Conservation (phyloP, 2,888 invertebrate genomes). For the Tipula lateralis region DNA sequence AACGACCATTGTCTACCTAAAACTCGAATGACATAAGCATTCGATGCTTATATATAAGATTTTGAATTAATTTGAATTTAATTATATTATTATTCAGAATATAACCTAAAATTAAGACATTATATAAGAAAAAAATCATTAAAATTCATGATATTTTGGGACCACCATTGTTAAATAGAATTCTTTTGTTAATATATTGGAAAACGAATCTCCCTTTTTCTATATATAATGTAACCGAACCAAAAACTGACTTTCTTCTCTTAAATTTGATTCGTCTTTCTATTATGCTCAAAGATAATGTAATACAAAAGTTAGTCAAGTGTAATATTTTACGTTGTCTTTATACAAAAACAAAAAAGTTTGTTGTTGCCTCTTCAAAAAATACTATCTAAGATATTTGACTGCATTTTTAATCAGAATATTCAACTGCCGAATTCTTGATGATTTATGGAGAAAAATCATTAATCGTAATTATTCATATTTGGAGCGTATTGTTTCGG, state of each 20-base stretch:
- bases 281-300: background rate
- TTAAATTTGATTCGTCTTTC: background rate
- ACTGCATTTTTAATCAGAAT: too few species aligned
- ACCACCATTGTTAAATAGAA: background rate
- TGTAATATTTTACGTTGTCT: background rate
- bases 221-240: background rate
- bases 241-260: background rate
- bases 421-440: too few species aligned
- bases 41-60: background rate
- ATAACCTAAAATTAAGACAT: background rate
- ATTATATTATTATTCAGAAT: background rate
- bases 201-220: background rate
- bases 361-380: too few species aligned
- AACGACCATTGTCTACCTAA: background rate
- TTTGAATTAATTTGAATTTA: conserved; percentile 19
- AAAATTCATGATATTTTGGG: conserved; percentile 24
- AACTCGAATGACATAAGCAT: background rate
- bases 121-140: background rate
- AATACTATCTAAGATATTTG: too few species aligned
- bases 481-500: too few species aligned
- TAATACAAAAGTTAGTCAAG: conserved; percentile 21
- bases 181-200: background rate
- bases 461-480: too few species aligned
- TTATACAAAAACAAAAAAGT: background rate
- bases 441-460: too few species aligned